These are phyloP conservation scores for Helostoma temminkii DNA, from an alignment of 2,797 vertebrate species.

Conservation along the genomic window DNA sequence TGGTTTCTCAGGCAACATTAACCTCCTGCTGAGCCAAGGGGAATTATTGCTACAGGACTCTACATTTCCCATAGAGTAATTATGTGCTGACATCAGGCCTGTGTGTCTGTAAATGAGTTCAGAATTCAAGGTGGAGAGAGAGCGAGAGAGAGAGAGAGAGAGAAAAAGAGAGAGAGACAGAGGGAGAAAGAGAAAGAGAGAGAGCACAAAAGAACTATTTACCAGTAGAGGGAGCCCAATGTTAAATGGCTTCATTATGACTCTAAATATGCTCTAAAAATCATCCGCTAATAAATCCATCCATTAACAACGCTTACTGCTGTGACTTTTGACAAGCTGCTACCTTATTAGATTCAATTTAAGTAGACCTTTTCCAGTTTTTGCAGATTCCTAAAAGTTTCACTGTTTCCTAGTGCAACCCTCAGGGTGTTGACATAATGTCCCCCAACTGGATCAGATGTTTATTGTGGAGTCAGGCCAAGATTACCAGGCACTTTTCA, in stretches of 20 bases:
- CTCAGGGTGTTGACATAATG: conserved; percentile 66
- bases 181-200: conserved; percentile 10
- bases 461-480: conserved; percentile 69
- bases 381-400: conserved; percentile 36
- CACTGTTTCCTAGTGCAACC: conserved; percentile 42
- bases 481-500: conserved; percentile 68
- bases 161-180: not conserved
- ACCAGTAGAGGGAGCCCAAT: conserved; percentile 65
- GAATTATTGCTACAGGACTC: conserved; percentile 53
- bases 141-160: conserved; percentile 8
- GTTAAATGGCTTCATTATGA: conserved; percentile 61
- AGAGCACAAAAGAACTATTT: conserved; percentile 60
- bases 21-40: conserved; percentile 69
- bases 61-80: conserved; percentile 72
- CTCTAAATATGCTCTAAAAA: conserved; percentile 29
- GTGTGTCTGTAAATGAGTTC: conserved; percentile 64
- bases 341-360: conserved; percentile 61
- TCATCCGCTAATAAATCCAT: conserved; percentile 48
- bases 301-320: conserved; percentile 50
- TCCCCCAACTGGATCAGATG: conserved; percentile 51
- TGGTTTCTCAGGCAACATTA: conserved; percentile 72
- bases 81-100: conserved; percentile 66
- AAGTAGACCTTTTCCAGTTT: conserved; percentile 26
- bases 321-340: conserved; percentile 46
- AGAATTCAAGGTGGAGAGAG: conserved; percentile 19